phyloP scores from a whole-genome alignment of 2,888 invertebrate genomes.

The Catocala sponsa region DNA sequence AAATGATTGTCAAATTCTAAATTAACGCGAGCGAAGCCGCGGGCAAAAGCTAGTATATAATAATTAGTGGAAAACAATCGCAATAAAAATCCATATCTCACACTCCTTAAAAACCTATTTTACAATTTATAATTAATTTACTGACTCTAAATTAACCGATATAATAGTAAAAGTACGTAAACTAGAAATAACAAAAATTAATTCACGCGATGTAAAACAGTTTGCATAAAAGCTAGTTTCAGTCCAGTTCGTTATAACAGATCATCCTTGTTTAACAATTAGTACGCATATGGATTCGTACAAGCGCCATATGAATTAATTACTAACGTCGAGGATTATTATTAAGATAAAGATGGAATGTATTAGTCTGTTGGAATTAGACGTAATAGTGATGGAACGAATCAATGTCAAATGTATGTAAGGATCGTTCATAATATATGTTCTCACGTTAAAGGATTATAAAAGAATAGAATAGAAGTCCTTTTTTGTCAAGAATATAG shows the following conservation, averaged over 20 bases:
- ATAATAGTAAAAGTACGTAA: not conserved
- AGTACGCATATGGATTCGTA: conserved; percentile 33
- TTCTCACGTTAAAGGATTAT: too few species aligned
- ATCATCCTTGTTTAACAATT: conserved; percentile 42
- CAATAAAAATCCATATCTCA: too few species aligned
- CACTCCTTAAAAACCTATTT: too few species aligned
- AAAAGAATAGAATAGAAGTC: too few species aligned
- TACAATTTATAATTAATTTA: too few species aligned
- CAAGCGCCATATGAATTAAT: conserved; percentile 41
- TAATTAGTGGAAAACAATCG: too few species aligned
- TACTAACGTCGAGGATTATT: conserved; percentile 32
- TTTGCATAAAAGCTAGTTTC: conserved; percentile 25
- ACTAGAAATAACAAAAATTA: not conserved
- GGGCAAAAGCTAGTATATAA: too few species aligned
- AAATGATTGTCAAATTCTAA: too few species aligned
- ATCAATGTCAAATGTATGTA: conserved; percentile 12
- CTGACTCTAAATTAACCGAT: not conserved
- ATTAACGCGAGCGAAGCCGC: too few species aligned
- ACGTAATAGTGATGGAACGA: conserved; percentile 16
- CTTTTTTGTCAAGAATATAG: too few species aligned
- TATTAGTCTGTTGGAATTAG: conserved; percentile 10
- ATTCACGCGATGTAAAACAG: conserved; percentile 7
- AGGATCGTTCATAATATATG: too few species aligned
- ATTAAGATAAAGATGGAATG: conserved; percentile 35
- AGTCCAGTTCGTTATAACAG: conserved; percentile 36